Evolutionary conservation across 2,888 invertebrate genomes (phyloP).

Genomic region (Diabrotica balteata): DNA sequence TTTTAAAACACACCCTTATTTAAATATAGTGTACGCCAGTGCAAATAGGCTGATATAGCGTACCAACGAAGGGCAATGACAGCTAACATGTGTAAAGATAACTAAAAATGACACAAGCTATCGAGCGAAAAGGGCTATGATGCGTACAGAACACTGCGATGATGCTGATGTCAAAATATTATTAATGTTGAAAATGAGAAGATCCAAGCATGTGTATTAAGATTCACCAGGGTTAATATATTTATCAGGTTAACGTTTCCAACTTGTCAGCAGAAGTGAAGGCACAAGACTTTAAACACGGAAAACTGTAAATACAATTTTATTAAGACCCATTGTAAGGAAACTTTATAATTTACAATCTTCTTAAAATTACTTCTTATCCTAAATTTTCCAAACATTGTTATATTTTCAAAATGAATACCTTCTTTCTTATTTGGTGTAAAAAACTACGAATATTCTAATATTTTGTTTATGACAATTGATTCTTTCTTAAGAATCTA

Average conservation of each 20-base stretch:
- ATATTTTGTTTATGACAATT: too few species aligned
- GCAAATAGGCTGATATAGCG: neutral
- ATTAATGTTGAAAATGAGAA: constrained; percentile 9
- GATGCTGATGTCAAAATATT: constrained; percentile 46
- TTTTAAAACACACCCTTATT: too few species aligned
- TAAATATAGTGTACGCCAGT: constrained; percentile 3
- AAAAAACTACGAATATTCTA: too few species aligned
- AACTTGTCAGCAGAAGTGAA: neutral
- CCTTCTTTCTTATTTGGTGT: too few species aligned
- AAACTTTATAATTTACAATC: too few species aligned
- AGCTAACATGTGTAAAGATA: constrained; percentile 54
- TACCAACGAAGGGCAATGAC: constrained; percentile 45
- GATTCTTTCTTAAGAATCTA: too few species aligned
- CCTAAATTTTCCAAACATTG: too few species aligned
- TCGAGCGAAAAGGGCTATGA: constrained; percentile 50
- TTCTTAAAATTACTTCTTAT: too few species aligned
- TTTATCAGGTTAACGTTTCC: neutral
- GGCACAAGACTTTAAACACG: too few species aligned
- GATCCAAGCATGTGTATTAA: constrained; percentile 4
- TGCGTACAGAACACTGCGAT: constrained; percentile 43
- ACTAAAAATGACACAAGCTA: constrained; percentile 50
- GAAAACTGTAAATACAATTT: too few species aligned
- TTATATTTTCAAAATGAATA: too few species aligned
- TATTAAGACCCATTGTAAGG: too few species aligned
- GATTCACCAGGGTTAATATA: constrained; percentile 1